These are phyloP conservation scores for Bolinopsis microptera DNA, from an alignment of 37 sponge, comb jelly and placozoan genomes.

Conservation along the genomic window DNA sequence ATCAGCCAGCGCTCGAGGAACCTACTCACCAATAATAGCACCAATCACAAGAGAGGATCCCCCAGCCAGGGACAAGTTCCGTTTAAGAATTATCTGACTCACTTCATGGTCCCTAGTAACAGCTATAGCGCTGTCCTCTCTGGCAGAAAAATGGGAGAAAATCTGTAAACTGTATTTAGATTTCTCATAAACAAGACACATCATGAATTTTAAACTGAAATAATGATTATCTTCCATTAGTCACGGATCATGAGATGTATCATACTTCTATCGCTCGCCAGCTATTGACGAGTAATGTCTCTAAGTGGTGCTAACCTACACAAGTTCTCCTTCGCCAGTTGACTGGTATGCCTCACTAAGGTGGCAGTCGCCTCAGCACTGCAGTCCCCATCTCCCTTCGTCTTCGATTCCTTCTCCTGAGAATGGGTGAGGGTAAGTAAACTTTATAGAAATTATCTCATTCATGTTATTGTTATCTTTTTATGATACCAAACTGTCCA, in stretches of 20 bases:
- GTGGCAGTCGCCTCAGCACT: not conserved
- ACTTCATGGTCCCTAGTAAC: not conserved
- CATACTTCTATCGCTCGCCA: too few species aligned
- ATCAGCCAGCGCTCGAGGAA: too few species aligned
- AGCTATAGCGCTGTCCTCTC: slow-evolving; percentile 54
- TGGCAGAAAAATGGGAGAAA: not conserved
- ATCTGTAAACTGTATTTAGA: too few species aligned
- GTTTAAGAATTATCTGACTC: slow-evolving; percentile 31
- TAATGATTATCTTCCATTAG: too few species aligned
- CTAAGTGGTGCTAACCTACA: too few species aligned
- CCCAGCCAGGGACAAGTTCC: slow-evolving; percentile 41
- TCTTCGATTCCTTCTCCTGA: not conserved
- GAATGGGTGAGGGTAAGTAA: too few species aligned
- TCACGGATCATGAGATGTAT: too few species aligned
- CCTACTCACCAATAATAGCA: slow-evolving; percentile 36
- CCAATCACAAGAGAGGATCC: slow-evolving; percentile 44
- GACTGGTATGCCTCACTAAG: slow-evolving; percentile 21
- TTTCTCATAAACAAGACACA: not conserved
- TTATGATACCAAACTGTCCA: too few species aligned
- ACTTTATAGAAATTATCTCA: too few species aligned
- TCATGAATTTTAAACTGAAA: too few species aligned
- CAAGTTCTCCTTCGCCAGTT: slow-evolving; percentile 18
- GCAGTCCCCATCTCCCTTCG: not conserved
- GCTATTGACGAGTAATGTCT: too few species aligned
- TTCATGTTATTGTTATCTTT: too few species aligned